Evolutionary conservation across 2,888 invertebrate genomes (phyloP).

Genomic region (Catocala nupta): DNA sequence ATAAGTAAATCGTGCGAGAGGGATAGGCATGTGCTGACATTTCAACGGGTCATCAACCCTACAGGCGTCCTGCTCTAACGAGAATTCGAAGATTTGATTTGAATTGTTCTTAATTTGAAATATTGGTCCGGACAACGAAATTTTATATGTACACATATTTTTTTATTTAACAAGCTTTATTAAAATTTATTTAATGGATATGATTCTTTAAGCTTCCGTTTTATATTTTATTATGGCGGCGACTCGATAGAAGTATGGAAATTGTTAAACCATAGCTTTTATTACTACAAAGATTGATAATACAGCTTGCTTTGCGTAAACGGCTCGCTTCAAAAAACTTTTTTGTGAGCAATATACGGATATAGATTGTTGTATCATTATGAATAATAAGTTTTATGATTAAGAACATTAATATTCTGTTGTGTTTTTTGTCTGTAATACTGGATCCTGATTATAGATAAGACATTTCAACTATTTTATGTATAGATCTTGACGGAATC

Average conservation of each 20-base stretch:
- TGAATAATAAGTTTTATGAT: constrained; percentile 51
- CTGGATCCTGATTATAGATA: constrained; percentile 47
- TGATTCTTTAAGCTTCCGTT: constrained; percentile 78
- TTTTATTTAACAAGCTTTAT: constrained; percentile 71
- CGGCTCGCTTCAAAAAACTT: constrained; percentile 51
- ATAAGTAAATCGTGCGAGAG: constrained; percentile 64
- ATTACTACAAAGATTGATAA: constrained; percentile 73
- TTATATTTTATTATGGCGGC: constrained; percentile 71
- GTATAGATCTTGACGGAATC: constrained; percentile 19
- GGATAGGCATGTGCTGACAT: constrained; percentile 82
- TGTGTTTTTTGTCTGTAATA: constrained; percentile 46
- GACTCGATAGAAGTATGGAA: constrained; percentile 69
- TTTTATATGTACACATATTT: constrained; percentile 66
- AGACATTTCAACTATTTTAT: constrained; percentile 26
- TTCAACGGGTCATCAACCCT: constrained; percentile 87
- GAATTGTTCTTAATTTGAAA: constrained; percentile 87
- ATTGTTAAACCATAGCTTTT: constrained; percentile 67
- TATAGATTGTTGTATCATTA: constrained; percentile 48
- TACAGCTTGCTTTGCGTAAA: constrained; percentile 47
- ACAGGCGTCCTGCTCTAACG: constrained; percentile 85
- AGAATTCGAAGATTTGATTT: constrained; percentile 87
- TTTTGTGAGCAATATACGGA: constrained; percentile 48
- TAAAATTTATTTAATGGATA: constrained; percentile 75
- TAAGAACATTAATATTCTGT: constrained; percentile 48
- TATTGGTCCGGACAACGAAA: constrained; percentile 74